A percentile compares a stretch with the other conserved stretches of the same genome.
phyloP scores from a whole-genome alignment of 2,888 invertebrate species.

The Dryobotodes eremita region DNA sequence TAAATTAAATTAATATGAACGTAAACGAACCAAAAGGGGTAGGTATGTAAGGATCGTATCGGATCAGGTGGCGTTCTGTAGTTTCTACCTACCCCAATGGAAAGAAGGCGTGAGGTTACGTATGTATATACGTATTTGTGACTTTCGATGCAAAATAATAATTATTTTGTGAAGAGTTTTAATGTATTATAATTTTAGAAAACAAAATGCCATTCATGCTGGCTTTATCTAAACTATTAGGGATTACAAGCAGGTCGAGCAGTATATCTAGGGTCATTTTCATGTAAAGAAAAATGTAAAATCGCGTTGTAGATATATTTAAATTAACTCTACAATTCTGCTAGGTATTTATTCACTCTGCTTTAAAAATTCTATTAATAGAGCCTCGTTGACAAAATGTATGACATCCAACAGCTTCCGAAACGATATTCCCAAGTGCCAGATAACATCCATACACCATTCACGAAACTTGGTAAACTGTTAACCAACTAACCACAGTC shows the following conservation, averaged over 20 bases:
- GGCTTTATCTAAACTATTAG: neutral
- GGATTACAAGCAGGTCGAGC: neutral
- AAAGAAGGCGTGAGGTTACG: too few species aligned
- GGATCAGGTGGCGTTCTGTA: too few species aligned
- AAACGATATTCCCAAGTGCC: neutral
- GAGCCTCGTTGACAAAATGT: neutral
- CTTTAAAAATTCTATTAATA: neutral
- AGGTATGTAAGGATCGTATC: too few species aligned
- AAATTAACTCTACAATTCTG: neutral
- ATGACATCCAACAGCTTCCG: neutral
- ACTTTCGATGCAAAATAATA: neutral
- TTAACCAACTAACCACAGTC: constrained; percentile 7
- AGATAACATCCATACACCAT: neutral
- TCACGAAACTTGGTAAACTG: constrained; percentile 6
- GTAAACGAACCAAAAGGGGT: too few species aligned
- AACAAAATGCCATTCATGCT: neutral
- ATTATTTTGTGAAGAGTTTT: neutral
- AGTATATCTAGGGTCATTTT: neutral
- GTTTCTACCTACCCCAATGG: too few species aligned
- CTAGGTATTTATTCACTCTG: neutral
- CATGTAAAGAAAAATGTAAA: neutral
- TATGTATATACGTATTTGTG: too few species aligned
- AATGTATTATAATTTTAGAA: neutral
- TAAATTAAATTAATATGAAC: too few species aligned
- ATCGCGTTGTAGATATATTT: neutral